phyloP scores from a whole-genome alignment of 2,797 vertebrate species.

The Thripadectes ignobilis region DNA sequence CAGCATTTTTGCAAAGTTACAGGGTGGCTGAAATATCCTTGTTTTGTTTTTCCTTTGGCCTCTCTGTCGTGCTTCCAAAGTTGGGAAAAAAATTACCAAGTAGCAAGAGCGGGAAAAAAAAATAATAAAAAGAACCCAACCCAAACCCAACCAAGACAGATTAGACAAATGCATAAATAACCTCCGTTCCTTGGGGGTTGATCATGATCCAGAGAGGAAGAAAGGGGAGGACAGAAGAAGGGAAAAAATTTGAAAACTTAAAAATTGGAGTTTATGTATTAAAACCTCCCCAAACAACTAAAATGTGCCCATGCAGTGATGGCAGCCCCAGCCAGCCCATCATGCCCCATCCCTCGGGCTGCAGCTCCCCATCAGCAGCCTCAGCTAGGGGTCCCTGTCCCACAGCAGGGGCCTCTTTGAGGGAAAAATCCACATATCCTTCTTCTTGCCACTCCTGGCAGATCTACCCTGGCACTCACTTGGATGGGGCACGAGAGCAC shows the following conservation, averaged over 20 bases:
- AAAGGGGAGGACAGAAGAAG: neutral
- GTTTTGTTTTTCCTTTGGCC: neutral
- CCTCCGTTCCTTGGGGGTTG: neutral
- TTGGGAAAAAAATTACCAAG: slow-evolving; percentile 34
- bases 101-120: neutral
- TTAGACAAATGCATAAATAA: neutral
- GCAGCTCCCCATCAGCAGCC: neutral
- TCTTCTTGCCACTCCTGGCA: neutral
- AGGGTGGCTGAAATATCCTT: slow-evolving; percentile 41
- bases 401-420: fast-evolving
- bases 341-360: neutral
- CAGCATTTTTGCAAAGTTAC: slow-evolving; percentile 34
- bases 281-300: neutral
- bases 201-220: neutral
- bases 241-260: neutral
- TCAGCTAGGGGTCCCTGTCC: fast-evolving
- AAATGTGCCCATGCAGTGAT: fast-evolving
- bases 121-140: neutral
- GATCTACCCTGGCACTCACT: fast-evolving
- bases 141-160: neutral
- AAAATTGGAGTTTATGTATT: neutral
- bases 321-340: neutral
- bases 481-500: fast-evolving
- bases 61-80: neutral
- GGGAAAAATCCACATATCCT: neutral